phyloP scores from a whole-genome alignment of 2,113 vertebrate species.

The Irena cyanogastra region DNA sequence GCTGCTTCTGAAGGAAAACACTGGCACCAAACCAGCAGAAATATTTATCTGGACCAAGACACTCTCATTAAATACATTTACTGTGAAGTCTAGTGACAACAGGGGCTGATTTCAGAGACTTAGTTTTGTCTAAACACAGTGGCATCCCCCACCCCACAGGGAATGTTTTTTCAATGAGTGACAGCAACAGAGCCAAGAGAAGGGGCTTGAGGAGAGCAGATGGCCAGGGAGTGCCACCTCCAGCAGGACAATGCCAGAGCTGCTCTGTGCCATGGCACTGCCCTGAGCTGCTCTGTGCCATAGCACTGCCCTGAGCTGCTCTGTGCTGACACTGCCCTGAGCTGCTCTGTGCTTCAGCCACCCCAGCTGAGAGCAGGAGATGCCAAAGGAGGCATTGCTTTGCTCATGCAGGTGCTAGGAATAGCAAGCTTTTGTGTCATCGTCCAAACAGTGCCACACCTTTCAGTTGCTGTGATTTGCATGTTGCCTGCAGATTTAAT shows the following conservation, averaged over 20 bases:
- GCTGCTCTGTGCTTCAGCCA: not conserved
- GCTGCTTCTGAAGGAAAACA: not conserved
- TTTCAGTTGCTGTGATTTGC: not conserved
- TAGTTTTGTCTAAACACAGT: not conserved
- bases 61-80: not conserved
- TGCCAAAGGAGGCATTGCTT: not conserved
- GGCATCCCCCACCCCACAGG: not conserved
- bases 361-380: not conserved
- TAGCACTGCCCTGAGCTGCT: not conserved
- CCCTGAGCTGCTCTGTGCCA: not conserved
- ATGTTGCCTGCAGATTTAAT: not conserved
- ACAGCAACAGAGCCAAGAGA: not conserved
- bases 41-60: not conserved
- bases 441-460: not conserved
- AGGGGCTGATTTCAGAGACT: not conserved
- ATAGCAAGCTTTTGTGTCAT: not conserved
- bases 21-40: not conserved
- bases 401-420: not conserved
- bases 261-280: not conserved
- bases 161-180: not conserved
- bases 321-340: not conserved
- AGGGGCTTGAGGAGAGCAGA: not conserved
- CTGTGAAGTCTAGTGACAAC: not conserved
- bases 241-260: not conserved
- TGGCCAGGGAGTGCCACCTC: not conserved